Base-by-base conservation (phyloP, 1,140 invertebrate genomes). In the Riptortus pedestris region DNA sequence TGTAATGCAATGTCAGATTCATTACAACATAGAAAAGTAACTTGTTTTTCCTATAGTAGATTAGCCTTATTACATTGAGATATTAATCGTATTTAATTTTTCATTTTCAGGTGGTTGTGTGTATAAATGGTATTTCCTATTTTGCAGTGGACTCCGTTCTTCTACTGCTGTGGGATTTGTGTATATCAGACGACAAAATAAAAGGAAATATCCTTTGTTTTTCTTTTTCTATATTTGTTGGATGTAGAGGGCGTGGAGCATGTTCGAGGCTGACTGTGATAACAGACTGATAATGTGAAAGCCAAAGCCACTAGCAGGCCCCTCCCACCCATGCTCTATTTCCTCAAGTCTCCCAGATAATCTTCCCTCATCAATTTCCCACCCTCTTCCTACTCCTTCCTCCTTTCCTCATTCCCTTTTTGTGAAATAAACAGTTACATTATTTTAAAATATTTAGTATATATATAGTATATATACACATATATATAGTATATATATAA, bases 241-340 rank as follows among this genome's bases (percentile, higher is more conserved):
- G 16, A 31, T n/a, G 33, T 16, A 11, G 26, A 14, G 57, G 57
- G 57, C 57, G 57, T 31, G 28, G n/a, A 24, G 48, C n/a, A 9
- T n/a, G n/a, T 18, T 18, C 7, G 16, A 29, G n/a, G 28, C 28
- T 38, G 28, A 38, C 57, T 38, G 33, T 33, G 57, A 33, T 60
- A 60, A 33, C 33, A 55, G 51, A 55, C 51, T 55, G 51, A 55
- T 55, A 55, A n/a, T n/a, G n/a, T n/a, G n/a, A n/a, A 55, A 55
- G 24, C 51, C 12, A 24, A 55, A 55, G 31, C 31, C 31, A 5
- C 31, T 38, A 7, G 31, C n/a, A n/a, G n/a, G n/a, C n/a, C n/a
- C n/a, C n/a, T n/a, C n/a, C n/a, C n/a, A n/a, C n/a, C n/a, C n/a
- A n/a, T n/a, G n/a, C n/a, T n/a, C n/a, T n/a, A n/a, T n/a, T n/a